Conservation (phyloP, 2,797 vertebrate species). For the Rhynchotus rufescens region DNA sequence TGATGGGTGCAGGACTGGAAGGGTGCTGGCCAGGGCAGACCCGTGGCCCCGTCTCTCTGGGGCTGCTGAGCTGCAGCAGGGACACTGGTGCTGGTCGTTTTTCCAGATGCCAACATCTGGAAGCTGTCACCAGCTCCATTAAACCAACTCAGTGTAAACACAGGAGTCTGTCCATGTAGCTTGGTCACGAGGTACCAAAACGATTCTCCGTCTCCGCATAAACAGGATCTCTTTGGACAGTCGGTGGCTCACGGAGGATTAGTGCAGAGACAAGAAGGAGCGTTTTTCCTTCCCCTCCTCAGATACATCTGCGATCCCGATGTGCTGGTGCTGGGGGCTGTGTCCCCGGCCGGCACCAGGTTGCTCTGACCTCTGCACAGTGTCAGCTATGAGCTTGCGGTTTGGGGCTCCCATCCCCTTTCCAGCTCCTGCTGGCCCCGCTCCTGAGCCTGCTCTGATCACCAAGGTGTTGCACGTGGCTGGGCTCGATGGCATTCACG, state of each 20-base stretch:
- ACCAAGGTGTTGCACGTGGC: background rate
- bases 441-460: background rate
- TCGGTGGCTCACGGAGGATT: background rate
- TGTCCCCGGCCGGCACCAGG: too few relatives aligned
- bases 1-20: background rate
- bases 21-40: background rate
- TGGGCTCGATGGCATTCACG: background rate
- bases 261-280: background rate
- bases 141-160: background rate
- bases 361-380: too few relatives aligned
- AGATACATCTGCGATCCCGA: background rate
- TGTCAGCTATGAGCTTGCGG: background rate
- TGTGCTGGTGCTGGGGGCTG: background rate
- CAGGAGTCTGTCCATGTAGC: background rate
- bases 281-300: background rate
- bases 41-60: background rate
- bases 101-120: conserved; percentile 19
- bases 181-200: background rate
- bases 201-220: background rate
- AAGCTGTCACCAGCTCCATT: background rate
- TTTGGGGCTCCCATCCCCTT: background rate
- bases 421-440: background rate
- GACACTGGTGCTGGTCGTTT: background rate
- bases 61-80: background rate
- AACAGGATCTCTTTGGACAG: background rate